Evolutionary conservation across 2,113 vertebrate genomes (phyloP).

Genomic region (Platanista minor): DNA sequence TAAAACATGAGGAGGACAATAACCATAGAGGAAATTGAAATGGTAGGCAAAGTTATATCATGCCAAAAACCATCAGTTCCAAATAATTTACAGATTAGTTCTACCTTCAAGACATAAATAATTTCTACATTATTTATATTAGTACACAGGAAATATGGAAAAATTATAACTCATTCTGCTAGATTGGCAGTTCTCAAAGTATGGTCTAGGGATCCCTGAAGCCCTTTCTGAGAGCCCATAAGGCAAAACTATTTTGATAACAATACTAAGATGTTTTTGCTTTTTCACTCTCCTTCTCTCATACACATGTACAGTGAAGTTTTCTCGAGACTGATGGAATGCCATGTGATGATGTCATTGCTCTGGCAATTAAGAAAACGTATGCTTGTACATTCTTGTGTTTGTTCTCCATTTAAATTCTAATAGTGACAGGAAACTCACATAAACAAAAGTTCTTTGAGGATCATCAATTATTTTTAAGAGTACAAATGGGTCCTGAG

Average conservation of each 20-base stretch:
- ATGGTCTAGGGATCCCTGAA: background rate
- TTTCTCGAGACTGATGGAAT: background rate
- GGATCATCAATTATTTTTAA: background rate
- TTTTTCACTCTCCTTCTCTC: background rate
- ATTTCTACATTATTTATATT: conserved; percentile 23
- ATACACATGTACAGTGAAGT: background rate
- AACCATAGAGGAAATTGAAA: background rate
- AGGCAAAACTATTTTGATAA: background rate
- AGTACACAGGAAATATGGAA: background rate
- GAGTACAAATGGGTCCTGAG: background rate
- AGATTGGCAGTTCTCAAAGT: background rate
- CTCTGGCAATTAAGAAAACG: conserved; percentile 5
- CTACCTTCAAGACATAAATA: conserved; percentile 5
- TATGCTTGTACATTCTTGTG: background rate
- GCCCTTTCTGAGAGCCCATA: background rate
- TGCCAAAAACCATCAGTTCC: background rate
- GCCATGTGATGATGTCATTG: background rate
- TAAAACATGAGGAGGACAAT: background rate
- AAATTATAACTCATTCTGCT: background rate
- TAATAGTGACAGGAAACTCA: background rate
- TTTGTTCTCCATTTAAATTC: conserved; percentile 30
- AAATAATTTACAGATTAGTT: conserved; percentile 24
- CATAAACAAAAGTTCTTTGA: background rate
- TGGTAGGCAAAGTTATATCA: background rate
- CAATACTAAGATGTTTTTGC: background rate